Base-by-base conservation (phyloP, 2,113 vertebrate genomes). In the Blennius ocellaris region DNA sequence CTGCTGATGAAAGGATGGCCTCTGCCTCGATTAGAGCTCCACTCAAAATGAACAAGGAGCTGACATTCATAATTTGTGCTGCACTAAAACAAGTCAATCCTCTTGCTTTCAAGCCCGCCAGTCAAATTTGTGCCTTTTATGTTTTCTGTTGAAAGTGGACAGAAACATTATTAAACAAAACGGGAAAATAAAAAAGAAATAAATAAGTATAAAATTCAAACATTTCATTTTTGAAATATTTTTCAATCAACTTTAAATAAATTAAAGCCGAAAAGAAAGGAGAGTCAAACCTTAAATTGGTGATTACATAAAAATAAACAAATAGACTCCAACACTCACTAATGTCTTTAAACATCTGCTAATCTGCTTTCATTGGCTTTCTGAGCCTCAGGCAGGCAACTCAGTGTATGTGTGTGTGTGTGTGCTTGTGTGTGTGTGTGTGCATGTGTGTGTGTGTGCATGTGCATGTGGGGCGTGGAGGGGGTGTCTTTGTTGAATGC, bases 261-360 rank as follows among this genome's bases (percentile, higher is more conserved):
- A 63, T 56, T 47, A 38, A 9, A 64, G 7, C 30, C 16, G 43
- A 49, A 61, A 56, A 39, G 37, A 50, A 55, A 54, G 7, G 59
- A 30, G 58, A 82, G 62, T 76, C 15, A 54, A 74, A 82, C 36
- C 6, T 63, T 53, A 73, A 76, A 68, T 58, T 85, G 54, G 40
- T 75, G 59, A 47, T 59, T 52, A 64, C 68, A 75, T 53, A 76
- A 77, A 84, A 82, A 81, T 78, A 87, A 78, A 81, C 76, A 71
- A 62, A 80, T 49, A 69, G 43, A 40, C 56, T 64, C 52, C 7
- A 50, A 51, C 15, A 48, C 44, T 78, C 73, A 62, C 71, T 65
- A 74, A 71, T 88, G 83, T 81, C 77, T 92, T 90, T 85, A 87
- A 89, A 85, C 83, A 80, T 85, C 81, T 87, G 85, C 80, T 88